Evolutionary conservation across 1,140 invertebrate species (phyloP), one percentile per base, ranked within the genome.

Genomic region (Leptinotarsa texana): DNA sequence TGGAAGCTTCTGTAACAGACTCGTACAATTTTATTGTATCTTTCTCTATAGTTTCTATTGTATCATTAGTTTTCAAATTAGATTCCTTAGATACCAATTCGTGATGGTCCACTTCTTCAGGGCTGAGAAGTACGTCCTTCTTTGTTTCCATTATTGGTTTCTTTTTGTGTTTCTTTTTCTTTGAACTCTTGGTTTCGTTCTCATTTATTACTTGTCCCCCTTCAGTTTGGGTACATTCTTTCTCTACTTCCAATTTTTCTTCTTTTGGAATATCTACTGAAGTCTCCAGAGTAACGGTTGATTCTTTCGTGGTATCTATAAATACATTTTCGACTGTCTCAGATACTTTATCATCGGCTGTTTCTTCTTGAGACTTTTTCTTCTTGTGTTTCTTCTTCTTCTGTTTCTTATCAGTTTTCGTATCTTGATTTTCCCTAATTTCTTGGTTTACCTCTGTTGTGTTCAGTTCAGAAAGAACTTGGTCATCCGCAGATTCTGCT

Each of bases 351-450:
- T 72, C 71, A 63, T n/a, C 42, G 11, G 62, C 66, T 27, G 33
- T 17, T 72, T 66, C 22, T n/a, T 73, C 72, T 18, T 11, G 11
- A 21, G 22, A 66, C 67, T 67, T 77, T 47, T 42, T 73, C 63
- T 62, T 68, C 49, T 69, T 33, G 18, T 73, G 75, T 69, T 62
- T 69, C 67, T 75, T 75, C 42, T 27, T 73, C 17, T 67, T 51
- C 13, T 21, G 33, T 27, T 63, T 66, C 67, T 71, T 69, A 57
- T 63, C 68, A 15, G 63, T 63, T 49, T 74, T 70, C 13, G 15
- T 33, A 74, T 75, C 13, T 8, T 77, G 75, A 69, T 17, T 42
- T 67, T n/a, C n/a, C 69, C 33, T 17, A 48, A 63, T 74, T 68
- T 62, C 73, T 63, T 69, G 51, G 3, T 4, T 18, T 57, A 17